A percentile compares a stretch with the other conserved stretches of the same genome.
phyloP scores from a whole-genome alignment of 2,888 invertebrate genomes.

The Diaphora mendica region DNA sequence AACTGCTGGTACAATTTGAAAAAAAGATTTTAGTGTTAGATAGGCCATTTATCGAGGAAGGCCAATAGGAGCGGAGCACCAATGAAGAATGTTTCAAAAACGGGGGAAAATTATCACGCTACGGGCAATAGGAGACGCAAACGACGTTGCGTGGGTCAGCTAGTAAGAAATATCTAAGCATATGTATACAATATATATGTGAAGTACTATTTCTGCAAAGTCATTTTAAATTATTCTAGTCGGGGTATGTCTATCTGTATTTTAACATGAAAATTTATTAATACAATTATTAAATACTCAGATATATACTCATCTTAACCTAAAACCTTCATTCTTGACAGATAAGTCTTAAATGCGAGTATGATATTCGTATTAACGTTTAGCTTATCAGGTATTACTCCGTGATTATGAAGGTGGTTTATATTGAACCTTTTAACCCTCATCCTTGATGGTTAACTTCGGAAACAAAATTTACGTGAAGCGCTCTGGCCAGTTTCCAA shows the following conservation, averaged over 20 bases:
- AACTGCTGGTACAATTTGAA: too few species aligned
- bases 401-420: conserved; percentile 51
- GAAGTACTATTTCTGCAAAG: too few species aligned
- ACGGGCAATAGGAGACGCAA: too few species aligned
- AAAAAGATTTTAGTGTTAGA: too few species aligned
- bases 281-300: not conserved
- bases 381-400: conserved; percentile 32
- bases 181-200: too few species aligned
- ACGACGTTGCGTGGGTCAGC: too few species aligned
- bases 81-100: too few species aligned
- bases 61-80: too few species aligned
- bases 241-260: not conserved
- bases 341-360: not conserved
- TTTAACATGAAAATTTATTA: not conserved
- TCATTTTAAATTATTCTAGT: too few species aligned
- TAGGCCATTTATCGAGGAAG: too few species aligned
- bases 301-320: not conserved
- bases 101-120: too few species aligned
- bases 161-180: too few species aligned
- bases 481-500: conserved; percentile 72
- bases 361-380: conserved; percentile 34
- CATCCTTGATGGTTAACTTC: conserved; percentile 63
- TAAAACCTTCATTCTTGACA: not conserved
- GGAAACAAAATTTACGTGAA: conserved; percentile 72
- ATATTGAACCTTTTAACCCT: conserved; percentile 70